phyloP scores from a whole-genome alignment of 1,140 invertebrate genomes.

The Hycleus cichorii region DNA sequence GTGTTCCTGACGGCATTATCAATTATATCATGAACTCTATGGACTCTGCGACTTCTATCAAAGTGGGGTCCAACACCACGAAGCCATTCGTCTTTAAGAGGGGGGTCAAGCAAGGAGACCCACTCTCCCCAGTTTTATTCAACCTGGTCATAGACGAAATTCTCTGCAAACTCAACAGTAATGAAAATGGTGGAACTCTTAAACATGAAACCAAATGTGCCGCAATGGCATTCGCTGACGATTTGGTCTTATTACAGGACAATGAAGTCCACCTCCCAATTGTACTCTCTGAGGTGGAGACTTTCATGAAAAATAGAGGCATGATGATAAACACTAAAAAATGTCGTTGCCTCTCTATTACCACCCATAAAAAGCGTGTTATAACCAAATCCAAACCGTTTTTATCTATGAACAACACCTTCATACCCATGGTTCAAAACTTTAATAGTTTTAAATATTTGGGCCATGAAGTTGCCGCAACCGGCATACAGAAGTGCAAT shows the following conservation, averaged over 20 bases:
- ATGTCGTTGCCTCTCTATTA: not conserved
- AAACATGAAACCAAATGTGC: constrained; percentile 14
- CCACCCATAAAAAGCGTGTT: not conserved
- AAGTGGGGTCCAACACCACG: constrained; percentile 14
- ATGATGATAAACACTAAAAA: not conserved
- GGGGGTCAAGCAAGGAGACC: constrained; percentile 47
- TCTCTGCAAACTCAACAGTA: constrained; percentile 16
- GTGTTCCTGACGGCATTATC: constrained; percentile 20
- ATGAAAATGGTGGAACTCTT: constrained; percentile 3
- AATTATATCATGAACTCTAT: constrained; percentile 1
- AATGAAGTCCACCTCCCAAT: constrained; percentile 4
- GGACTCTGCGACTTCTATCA: constrained; percentile 14
- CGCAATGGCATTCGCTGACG: constrained; percentile 40
- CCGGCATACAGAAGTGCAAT: not conserved
- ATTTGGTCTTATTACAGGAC: constrained; percentile 35
- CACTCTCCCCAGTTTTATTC: constrained; percentile 43
- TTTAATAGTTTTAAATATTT: not conserved
- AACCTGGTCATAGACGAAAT: constrained; percentile 43
- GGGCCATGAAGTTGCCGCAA: not conserved
- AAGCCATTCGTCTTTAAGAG: constrained; percentile 25
- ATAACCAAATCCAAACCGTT: not conserved
- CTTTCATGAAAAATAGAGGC: constrained; percentile 1
- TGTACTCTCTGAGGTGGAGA: not conserved
- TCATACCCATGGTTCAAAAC: not conserved
- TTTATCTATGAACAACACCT: not conserved